Evolutionary conservation across 2,113 vertebrate species (phyloP).

Genomic region (Thunnus maccoyii): DNA sequence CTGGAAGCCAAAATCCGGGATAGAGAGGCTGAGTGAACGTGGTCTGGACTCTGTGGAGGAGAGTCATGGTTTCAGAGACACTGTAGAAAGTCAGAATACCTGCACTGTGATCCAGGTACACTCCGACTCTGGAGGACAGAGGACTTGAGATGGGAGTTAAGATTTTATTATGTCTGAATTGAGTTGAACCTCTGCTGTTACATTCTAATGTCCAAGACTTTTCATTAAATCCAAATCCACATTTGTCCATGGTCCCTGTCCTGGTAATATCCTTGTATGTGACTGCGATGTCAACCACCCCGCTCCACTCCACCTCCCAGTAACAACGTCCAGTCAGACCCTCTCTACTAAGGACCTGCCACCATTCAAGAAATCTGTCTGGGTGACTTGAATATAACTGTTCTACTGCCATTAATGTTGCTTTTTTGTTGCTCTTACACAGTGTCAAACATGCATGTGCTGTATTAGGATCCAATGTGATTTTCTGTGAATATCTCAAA

Average conservation of each 20-base stretch:
- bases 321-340: no score
- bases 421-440: not conserved
- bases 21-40: no score
- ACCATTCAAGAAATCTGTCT: not conserved
- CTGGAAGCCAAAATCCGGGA: not conserved
- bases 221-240: not conserved
- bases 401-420: rapidly evolving
- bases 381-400: not conserved
- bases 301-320: not conserved
- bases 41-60: no score
- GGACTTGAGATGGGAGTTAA: not conserved
- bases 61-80: no score
- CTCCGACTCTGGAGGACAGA: constrained; percentile 18
- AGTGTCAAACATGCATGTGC: rapidly evolving
- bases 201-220: not conserved
- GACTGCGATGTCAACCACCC: rapidly evolving
- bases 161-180: not conserved
- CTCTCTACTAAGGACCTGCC: constrained; percentile 15
- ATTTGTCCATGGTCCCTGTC: rapidly evolving
- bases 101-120: not conserved
- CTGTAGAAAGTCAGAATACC: no score
- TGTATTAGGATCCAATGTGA: constrained; percentile 23
- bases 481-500: not conserved
- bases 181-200: rapidly evolving
- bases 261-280: constrained; percentile 28